Conservation (phyloP, 2,888 invertebrate genomes). For the Cephus spinipes region DNA sequence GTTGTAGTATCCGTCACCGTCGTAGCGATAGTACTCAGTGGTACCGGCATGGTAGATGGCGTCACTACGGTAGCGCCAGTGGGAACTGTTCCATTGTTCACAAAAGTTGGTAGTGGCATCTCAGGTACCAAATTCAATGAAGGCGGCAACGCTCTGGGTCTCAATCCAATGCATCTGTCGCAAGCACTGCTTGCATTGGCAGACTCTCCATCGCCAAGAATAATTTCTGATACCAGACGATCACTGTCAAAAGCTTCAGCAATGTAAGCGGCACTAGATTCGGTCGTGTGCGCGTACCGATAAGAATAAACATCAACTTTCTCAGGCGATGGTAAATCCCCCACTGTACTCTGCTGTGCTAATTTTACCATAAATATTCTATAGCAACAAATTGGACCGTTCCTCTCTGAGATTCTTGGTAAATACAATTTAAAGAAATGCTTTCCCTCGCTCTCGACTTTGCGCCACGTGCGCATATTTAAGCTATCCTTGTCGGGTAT, state of each 20-base stretch:
- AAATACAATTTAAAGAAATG: slow-evolving; percentile 82
- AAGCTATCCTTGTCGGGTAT: slow-evolving; percentile 76
- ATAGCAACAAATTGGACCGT: slow-evolving; percentile 90
- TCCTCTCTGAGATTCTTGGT: slow-evolving; percentile 84
- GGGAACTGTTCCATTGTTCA: slow-evolving; percentile 9
- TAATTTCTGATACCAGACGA: slow-evolving; percentile 74
- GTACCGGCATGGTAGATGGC: slow-evolving; percentile 17
- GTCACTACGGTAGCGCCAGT: slow-evolving; percentile 16
- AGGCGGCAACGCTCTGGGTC: slow-evolving; percentile 60
- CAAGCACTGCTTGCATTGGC: slow-evolving; percentile 61
- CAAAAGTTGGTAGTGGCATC: slow-evolving; percentile 27
- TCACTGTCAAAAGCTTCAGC: slow-evolving; percentile 86
- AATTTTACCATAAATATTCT: slow-evolving; percentile 83
- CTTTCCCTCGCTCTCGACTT: slow-evolving; percentile 74
- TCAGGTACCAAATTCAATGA: slow-evolving; percentile 55
- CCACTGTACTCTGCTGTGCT: slow-evolving; percentile 72
- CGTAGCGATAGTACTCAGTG: slow-evolving; percentile 29
- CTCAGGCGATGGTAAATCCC: slow-evolving; percentile 77
- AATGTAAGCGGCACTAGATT: slow-evolving; percentile 80
- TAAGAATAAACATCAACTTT: slow-evolving; percentile 80
- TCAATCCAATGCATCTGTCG: slow-evolving; percentile 69
- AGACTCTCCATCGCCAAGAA: slow-evolving; percentile 77
- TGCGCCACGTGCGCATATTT: slow-evolving; percentile 73
- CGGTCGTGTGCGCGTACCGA: slow-evolving; percentile 78
- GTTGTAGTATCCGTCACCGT: slow-evolving; percentile 24